phyloP scores from a whole-genome alignment of 1,140 invertebrate species.

The Bombus terrestris region DNA sequence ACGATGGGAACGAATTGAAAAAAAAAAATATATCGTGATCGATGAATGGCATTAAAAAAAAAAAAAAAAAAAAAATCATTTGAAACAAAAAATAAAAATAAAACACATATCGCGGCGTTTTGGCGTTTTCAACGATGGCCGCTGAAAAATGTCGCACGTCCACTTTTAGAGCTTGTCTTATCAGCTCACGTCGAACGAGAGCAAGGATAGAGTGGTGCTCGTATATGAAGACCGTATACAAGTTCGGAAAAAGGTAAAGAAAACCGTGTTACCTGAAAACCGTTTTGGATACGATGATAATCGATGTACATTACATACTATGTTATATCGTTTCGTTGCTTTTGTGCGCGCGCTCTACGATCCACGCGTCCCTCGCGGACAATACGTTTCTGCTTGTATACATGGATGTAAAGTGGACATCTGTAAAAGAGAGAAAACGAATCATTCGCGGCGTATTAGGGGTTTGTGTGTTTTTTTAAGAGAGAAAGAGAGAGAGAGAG shows the following conservation, averaged over 20 bases:
- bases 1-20: background rate
- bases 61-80: conserved; percentile 6
- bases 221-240: conserved; percentile 85
- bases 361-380: background rate
- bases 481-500: background rate
- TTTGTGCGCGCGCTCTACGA: conserved; percentile 4
- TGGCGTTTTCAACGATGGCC: conserved; percentile 27
- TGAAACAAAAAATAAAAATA: background rate
- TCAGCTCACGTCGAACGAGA: conserved; percentile 81
- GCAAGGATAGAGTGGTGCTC: conserved; percentile 84
- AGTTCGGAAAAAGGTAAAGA: conserved; percentile 84
- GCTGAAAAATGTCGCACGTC: conserved; percentile 19
- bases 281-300: conserved; percentile 54
- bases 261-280: conserved; percentile 60
- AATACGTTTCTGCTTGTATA: background rate
- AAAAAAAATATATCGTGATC: background rate
- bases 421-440: background rate
- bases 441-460: background rate
- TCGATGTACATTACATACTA: conserved; percentile 45
- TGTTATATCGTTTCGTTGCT: conserved; percentile 42
- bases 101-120: conserved; percentile 10
- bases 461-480: background rate
- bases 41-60: background rate
- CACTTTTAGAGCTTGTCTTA: conserved; percentile 79
- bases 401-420: background rate